Conservation (phyloP, 2,113 vertebrate species). For the Gallinago jamesoni region DNA sequence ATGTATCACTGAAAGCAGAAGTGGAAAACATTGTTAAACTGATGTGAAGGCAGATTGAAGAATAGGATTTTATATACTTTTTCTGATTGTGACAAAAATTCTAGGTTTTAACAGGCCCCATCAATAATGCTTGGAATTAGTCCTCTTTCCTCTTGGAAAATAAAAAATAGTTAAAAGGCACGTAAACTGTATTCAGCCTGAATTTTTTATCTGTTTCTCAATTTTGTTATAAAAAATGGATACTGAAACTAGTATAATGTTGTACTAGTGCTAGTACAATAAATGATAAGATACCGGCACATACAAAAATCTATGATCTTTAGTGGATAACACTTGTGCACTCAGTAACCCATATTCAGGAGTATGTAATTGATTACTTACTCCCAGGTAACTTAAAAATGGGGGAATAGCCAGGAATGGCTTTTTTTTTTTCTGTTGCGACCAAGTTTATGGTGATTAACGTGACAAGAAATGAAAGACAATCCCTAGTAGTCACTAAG, state of each 20-base stretch:
- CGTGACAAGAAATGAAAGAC: neutral
- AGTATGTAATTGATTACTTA: neutral
- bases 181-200: neutral
- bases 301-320: neutral
- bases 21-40: neutral
- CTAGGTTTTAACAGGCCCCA: neutral
- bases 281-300: neutral
- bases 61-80: neutral
- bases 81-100: neutral
- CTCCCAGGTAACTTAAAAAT: neutral
- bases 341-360: neutral
- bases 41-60: neutral
- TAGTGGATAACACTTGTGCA: neutral
- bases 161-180: neutral
- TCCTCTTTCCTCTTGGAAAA: neutral
- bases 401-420: neutral
- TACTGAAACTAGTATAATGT: neutral
- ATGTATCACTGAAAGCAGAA: neutral
- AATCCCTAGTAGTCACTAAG: neutral
- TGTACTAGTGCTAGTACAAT: neutral
- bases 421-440: neutral
- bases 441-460: neutral
- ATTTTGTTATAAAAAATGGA: neutral
- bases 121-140: neutral
- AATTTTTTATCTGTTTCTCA: neutral